Conservation (phyloP, 2,113 vertebrate genomes). For the Perca fluviatilis region DNA sequence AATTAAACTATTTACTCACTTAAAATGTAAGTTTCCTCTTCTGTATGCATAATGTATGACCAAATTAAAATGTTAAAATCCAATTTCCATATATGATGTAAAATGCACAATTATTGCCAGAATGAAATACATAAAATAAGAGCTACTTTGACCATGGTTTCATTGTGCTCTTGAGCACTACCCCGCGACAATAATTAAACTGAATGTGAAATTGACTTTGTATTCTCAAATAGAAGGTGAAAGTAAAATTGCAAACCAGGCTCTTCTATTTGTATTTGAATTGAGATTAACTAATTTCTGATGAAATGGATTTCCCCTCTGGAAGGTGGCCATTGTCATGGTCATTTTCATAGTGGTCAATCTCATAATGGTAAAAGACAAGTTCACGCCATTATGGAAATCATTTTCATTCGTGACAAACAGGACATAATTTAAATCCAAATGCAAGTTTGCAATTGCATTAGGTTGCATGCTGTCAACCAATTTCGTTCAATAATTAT, state of each 20-base stretch:
- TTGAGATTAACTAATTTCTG: not conserved
- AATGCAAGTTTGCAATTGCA: not conserved
- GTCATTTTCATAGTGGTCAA: not conserved
- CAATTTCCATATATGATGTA: not conserved
- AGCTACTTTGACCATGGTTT: not conserved
- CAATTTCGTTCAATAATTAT: not conserved
- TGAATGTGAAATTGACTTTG: not conserved
- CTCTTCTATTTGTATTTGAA: not conserved
- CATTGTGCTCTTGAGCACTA: not conserved
- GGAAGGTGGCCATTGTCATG: too few species aligned
- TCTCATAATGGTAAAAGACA: not conserved
- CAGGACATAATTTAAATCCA: not conserved
- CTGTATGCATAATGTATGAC: not conserved
- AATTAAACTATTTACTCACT: not conserved
- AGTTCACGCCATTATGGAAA: not conserved
- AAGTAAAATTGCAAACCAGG: not conserved
- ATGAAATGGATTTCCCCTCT: too few species aligned
- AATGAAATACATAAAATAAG: not conserved
- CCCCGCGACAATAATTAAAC: too few species aligned
- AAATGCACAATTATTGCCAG: not conserved
- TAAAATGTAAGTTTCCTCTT: not conserved
- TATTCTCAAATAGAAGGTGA: not conserved
- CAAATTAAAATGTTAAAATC: constrained; percentile 11
- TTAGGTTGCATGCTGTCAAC: not conserved
- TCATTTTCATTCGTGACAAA: not conserved